Percentiles rank a stretch among this genome's conserved stretches.
These are phyloP conservation scores for Phaonia tiefii DNA, from an alignment of 2,888 invertebrate species.

Conservation along the genomic window DNA sequence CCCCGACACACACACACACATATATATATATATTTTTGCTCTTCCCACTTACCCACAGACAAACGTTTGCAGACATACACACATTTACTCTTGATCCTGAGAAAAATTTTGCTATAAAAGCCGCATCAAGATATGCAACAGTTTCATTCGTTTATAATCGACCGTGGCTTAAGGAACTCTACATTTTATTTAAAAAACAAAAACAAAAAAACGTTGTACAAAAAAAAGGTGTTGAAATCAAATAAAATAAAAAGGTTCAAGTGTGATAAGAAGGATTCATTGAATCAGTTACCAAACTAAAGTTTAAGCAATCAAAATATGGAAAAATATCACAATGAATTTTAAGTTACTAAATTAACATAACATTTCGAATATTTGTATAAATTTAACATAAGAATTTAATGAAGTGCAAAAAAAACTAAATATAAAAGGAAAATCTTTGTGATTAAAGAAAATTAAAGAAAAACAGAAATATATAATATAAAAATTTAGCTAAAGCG, in stretches of 20 bases:
- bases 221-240: too few relatives aligned
- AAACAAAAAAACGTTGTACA: too few relatives aligned
- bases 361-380: too few relatives aligned
- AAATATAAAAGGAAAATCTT: too few relatives aligned
- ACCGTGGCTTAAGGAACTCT: conserved; percentile 40
- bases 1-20: conserved; percentile 23
- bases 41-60: conserved; percentile 34
- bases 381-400: background rate
- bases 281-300: conserved; percentile 3
- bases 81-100: conserved; percentile 40
- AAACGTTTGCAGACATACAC: conserved; percentile 23
- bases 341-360: too few relatives aligned
- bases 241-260: too few relatives aligned
- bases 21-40: conserved; percentile 31
- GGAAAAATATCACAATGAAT: too few relatives aligned
- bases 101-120: conserved; percentile 67
- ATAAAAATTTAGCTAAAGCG: too few relatives aligned
- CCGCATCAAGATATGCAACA: conserved; percentile 66
- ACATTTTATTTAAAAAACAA: too few relatives aligned
- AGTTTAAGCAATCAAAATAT: conserved; percentile 16
- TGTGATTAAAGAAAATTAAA: background rate
- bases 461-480: background rate
- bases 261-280: too few relatives aligned
- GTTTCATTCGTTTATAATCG: conserved; percentile 69
- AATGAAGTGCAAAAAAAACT: conserved; percentile 15